Evolutionary conservation across 2,797 vertebrate genomes (phyloP).

Genomic region (Enoplosus armatus): DNA sequence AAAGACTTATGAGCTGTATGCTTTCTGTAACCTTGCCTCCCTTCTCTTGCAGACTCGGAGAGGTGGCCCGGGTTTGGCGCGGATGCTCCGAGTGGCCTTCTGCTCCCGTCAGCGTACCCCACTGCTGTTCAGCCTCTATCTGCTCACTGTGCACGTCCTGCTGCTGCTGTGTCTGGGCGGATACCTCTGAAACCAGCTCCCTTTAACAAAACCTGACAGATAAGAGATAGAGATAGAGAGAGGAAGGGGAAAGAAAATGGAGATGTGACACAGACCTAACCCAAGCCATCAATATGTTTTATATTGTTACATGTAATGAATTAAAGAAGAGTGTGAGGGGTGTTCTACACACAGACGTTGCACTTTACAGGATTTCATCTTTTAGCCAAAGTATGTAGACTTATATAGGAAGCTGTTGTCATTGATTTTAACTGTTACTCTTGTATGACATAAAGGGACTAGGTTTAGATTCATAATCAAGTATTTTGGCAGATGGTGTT

Average conservation of each 20-base stretch:
- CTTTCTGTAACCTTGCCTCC: slow-evolving; percentile 20
- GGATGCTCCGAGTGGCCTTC: slow-evolving; percentile 87
- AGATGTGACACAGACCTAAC: slow-evolving; percentile 38
- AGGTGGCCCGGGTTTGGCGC: slow-evolving; percentile 80
- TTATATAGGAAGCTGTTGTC: slow-evolving; percentile 20
- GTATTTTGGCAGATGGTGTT: slow-evolving; percentile 40
- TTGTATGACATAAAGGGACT: slow-evolving; percentile 44
- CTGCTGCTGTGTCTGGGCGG: slow-evolving; percentile 93
- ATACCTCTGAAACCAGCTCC: slow-evolving; percentile 84
- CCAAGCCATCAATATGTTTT: slow-evolving; percentile 53
- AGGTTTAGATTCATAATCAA: slow-evolving; percentile 25
- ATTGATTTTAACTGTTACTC: slow-evolving; percentile 36
- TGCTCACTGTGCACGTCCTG: slow-evolving; percentile 90
- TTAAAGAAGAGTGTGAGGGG: slow-evolving; percentile 7
- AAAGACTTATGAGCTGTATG: slow-evolving; percentile 15
- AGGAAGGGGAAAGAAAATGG: slow-evolving; percentile 1
- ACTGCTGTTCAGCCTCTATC: slow-evolving; percentile 88
- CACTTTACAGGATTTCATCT: slow-evolving; percentile 75
- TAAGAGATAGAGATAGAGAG: slow-evolving; percentile 4
- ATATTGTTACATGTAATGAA: slow-evolving; percentile 42
- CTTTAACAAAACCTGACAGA: slow-evolving; percentile 14
- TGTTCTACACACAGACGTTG: slow-evolving; percentile 51
- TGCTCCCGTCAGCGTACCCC: slow-evolving; percentile 90
- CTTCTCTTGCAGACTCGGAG: slow-evolving; percentile 82
- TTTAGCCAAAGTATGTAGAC: slow-evolving; percentile 68